A percentile compares a stretch with the other conserved stretches of the same genome.
Evolutionary conservation across 2,888 invertebrate species (phyloP).

Genomic region (Standfussiana lucernea): DNA sequence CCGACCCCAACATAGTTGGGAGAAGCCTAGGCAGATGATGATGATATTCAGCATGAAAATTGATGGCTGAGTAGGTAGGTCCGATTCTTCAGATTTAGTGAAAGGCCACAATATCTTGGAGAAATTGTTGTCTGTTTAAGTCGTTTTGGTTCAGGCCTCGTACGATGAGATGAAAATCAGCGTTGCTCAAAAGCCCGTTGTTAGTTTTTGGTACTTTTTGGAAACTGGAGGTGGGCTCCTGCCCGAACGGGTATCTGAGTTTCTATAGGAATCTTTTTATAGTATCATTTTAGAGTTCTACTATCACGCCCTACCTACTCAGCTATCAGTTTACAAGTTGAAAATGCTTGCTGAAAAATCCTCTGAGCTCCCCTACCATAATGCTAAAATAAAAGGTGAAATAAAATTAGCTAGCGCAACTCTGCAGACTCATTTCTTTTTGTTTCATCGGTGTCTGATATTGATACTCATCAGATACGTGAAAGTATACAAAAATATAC

Average conservation of each 20-base stretch:
- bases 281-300: background rate
- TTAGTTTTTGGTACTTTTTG: too few species aligned
- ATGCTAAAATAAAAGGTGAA: background rate
- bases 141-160: too few species aligned
- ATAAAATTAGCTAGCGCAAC: background rate
- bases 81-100: background rate
- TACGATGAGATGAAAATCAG: too few species aligned
- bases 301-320: background rate
- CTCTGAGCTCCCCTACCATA: background rate
- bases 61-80: background rate
- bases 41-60: background rate
- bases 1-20: too few species aligned
- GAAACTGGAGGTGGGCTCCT: too few species aligned
- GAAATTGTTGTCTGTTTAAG: background rate
- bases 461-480: background rate
- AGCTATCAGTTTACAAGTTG: background rate
- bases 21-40: too few species aligned
- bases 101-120: background rate
- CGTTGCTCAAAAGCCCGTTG: too few species aligned
- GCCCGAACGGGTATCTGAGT: too few species aligned
- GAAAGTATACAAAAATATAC: background rate
- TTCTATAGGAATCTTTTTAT: too few species aligned
- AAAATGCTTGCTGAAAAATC: background rate
- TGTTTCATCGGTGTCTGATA: background rate
- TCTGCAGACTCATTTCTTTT: background rate